Evolutionary conservation across 1,140 invertebrate genomes (phyloP), one percentile per base, ranked within the genome.

Genomic region (Drosophila kanapiae): DNA sequence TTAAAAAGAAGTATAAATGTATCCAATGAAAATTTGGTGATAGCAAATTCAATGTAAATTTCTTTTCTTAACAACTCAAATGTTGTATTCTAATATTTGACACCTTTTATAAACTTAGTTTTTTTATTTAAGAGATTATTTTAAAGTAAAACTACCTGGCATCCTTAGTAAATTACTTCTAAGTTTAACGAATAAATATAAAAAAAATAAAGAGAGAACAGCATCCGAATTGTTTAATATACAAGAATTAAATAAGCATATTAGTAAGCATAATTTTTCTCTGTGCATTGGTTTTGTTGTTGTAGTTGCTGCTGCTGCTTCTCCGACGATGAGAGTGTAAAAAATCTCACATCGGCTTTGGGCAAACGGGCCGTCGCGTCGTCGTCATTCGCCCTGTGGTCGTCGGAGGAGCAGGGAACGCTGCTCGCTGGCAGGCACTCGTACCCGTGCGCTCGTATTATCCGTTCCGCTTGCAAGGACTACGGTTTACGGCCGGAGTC

Each of bases 311-410:
- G 37, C 29, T 56, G 42, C 11, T 42, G 42, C 37, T 37, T n/a
- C 37, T 11, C n/a, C 45, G 29, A 31, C 10, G 58, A 8, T 16
- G 48, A 70, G 65, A 70, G 51, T 72, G 65, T 51, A 72, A 72
- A 60, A 59, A 47, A 64, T 59, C 62, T 70, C 67, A 54, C 67
- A 67, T 69, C 67, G 58, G 37, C 45, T 51, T 53, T 53, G 47
- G 43, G 14, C 45, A 40, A 40, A 7, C 35, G 64, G 40, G 8
- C 40, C 65, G 45, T 33, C 10, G 14, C 31, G 9, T 35, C 58
- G 23, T 69, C 65, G 47, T 69, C 62, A 70, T 43, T 53, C 67
- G 59, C 14, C 31, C 47, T 47, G 31, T 54, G 48, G 60, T 63
- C 23, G 62, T 70, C 67, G 62, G 48, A n/a, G 31, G 47, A n/a